A percentile compares a stretch with the other conserved stretches of the same genome.
phyloP scores from a whole-genome alignment of 2,888 invertebrate genomes.

The Diaphora mendica region DNA sequence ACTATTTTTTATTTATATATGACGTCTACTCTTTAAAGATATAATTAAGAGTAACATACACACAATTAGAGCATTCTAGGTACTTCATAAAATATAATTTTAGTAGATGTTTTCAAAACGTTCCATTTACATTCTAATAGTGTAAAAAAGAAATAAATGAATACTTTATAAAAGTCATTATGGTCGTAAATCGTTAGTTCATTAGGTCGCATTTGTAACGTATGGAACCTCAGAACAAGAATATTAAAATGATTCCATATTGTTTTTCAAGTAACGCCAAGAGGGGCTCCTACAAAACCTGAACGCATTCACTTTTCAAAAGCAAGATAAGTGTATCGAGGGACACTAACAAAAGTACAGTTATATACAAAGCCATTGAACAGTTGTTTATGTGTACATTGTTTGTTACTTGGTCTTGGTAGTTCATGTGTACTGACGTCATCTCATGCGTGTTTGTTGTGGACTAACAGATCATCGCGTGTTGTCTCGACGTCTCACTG shows the following conservation, averaged over 20 bases:
- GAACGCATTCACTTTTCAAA: slow-evolving; percentile 67
- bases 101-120: too few relatives aligned
- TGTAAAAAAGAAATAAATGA: too few relatives aligned
- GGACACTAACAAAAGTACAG: slow-evolving; percentile 69
- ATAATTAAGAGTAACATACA: background rate
- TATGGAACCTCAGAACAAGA: slow-evolving; percentile 31
- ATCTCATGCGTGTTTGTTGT: slow-evolving; percentile 79
- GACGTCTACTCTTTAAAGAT: background rate
- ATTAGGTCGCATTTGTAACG: slow-evolving; percentile 15
- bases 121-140: too few relatives aligned
- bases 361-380: slow-evolving; percentile 64
- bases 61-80: background rate
- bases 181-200: background rate
- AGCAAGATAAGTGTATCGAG: slow-evolving; percentile 66
- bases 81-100: background rate
- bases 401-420: slow-evolving; percentile 80
- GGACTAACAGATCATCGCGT: slow-evolving; percentile 75
- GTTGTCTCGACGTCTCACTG: slow-evolving; percentile 70
- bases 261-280: slow-evolving; percentile 82
- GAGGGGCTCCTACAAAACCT: slow-evolving; percentile 78
- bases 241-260: slow-evolving; percentile 64
- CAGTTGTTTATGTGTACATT: slow-evolving; percentile 70
- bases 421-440: slow-evolving; percentile 78
- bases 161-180: too few relatives aligned
- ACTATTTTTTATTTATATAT: background rate